Percentiles rank a stretch among this genome's conserved stretches.
Evolutionary conservation across 2,888 invertebrate species (phyloP).

Genomic region (Tetanocera ferruginea): DNA sequence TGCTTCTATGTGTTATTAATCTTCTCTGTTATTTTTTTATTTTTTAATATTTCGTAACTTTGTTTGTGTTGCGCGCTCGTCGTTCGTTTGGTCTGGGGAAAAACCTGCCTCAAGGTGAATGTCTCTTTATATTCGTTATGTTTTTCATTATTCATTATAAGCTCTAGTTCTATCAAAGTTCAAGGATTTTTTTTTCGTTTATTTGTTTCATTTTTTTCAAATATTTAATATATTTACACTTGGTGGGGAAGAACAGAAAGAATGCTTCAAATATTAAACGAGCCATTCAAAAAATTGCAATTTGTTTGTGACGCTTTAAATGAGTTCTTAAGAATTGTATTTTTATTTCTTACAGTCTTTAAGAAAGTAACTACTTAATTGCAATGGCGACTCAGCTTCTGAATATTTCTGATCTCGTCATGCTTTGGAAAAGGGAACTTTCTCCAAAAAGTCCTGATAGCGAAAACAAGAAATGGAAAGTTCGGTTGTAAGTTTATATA

Average conservation of each 20-base stretch:
- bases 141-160: neutral
- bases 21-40: neutral
- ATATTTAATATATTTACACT: neutral
- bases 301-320: slow-evolving; percentile 7
- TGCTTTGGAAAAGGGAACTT: too few relatives aligned
- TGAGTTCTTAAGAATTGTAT: neutral
- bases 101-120: slow-evolving; percentile 14
- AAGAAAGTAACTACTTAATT: too few relatives aligned
- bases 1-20: neutral
- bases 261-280: neutral
- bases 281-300: neutral
- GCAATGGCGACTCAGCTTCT: too few relatives aligned
- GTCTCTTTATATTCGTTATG: neutral
- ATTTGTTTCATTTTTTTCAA: neutral
- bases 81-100: neutral
- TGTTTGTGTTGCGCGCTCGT: neutral
- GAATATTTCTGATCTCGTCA: too few relatives aligned
- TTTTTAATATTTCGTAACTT: slow-evolving; percentile 8
- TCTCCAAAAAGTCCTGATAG: too few relatives aligned
- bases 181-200: slow-evolving; percentile 21
- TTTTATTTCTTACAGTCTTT: too few relatives aligned
- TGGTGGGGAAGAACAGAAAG: neutral
- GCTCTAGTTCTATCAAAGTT: slow-evolving; percentile 5
- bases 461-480: too few relatives aligned
- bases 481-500: too few relatives aligned